Base-by-base conservation (phyloP, 2,797 vertebrate genomes). In the Acrossocheilus fasciatus region DNA sequence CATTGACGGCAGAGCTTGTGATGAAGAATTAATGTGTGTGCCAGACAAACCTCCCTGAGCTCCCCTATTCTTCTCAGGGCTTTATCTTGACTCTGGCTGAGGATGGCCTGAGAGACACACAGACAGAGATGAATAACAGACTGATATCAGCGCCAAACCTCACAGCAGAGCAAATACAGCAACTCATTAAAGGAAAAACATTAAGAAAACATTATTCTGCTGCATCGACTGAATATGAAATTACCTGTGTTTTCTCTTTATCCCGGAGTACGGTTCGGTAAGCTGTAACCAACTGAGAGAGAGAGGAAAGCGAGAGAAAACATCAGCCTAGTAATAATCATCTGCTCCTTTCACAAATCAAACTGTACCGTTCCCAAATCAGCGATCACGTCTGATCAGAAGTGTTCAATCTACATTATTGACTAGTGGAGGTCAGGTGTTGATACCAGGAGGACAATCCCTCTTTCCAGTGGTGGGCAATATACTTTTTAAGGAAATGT, bases 61-160 rank as follows among this genome's bases (percentile, higher is more conserved):
- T 99, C 98, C 88, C 96, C 97, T 93, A 99, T 98, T 95, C 98
- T 96, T 75, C 98, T 96, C 85, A 99, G 96, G 82, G 98, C 92
- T 96, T 99, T 99, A 92, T 99, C 98, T 92, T 99, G 98, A 95
- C 97, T 98, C 94, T 99, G 97, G 94, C 97, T 97, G 90, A 99
- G 96, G 93, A 99, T 96, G 84, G 90, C 95, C 98, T 99, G 88
- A 81, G 87, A 85, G 70, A 77, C 75, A 89, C 20, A 68, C 43
- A 79, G 26, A 76, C 69, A 92, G 75, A 50, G 41, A 62, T 34
- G 39, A 26, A 59, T 70, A n/a, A 45, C n/a, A 43, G 9, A 47
- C 26, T 59, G 34, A 78, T 57, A 68, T 84, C 45, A 20, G 30
- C 18, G 9, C 39, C 41, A 74, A 23, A 45, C 82, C 57, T 39